These are phyloP conservation scores for Antennarius maculatus DNA, from an alignment of 2,797 vertebrate species.

Conservation along the genomic window DNA sequence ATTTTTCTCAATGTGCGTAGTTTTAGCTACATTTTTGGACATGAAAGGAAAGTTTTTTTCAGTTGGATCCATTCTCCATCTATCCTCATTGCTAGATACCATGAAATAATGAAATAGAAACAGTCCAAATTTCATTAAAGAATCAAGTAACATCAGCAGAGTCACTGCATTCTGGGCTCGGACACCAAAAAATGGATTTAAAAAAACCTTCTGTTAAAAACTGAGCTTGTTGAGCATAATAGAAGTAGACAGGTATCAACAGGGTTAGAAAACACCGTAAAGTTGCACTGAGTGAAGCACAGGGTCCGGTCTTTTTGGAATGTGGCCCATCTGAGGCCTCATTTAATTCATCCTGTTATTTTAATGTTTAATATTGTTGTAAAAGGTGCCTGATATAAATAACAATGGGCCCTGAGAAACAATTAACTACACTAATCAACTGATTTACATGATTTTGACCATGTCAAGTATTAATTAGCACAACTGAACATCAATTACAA, in stretches of 20 bases:
- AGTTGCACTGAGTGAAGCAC: not conserved
- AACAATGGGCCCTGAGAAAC: not conserved
- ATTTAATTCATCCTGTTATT: not conserved
- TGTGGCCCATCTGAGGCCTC: not conserved
- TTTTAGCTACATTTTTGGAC: too few relatives aligned
- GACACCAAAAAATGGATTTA: not conserved
- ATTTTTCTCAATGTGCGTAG: too few relatives aligned
- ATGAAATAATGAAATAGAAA: too few relatives aligned
- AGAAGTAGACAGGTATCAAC: not conserved
- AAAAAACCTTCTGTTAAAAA: not conserved
- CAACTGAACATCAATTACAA: conserved; percentile 4
- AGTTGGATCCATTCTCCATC: not conserved
- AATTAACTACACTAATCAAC: too few relatives aligned
- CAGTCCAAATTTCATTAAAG: too few relatives aligned
- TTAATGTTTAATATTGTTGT: not conserved
- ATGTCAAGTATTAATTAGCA: not conserved
- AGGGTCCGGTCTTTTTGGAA: not conserved
- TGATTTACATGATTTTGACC: too few relatives aligned
- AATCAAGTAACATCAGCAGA: not conserved
- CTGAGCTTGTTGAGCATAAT: not conserved
- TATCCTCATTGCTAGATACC: not conserved
- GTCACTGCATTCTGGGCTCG: not conserved
- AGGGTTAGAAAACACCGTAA: not conserved
- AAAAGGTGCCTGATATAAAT: not conserved
- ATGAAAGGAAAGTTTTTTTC: too few relatives aligned